phyloP scores from a whole-genome alignment of 2,797 vertebrate genomes.

The Danio albolineatus region DNA sequence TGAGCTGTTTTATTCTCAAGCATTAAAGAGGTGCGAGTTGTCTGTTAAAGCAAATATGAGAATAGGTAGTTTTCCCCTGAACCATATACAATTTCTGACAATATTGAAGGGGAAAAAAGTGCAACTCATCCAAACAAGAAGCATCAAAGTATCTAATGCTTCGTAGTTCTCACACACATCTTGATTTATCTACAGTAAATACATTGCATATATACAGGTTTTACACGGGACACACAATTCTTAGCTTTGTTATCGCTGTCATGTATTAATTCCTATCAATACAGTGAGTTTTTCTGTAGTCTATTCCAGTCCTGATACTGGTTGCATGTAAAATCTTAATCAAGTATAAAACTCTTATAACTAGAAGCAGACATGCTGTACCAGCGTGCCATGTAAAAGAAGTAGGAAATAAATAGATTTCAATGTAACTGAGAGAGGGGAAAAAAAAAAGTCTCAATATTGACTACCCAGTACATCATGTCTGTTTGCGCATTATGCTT shows the following conservation, averaged over 20 bases:
- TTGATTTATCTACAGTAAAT: conserved; percentile 77
- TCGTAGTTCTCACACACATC: conserved; percentile 28
- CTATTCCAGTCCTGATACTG: neutral
- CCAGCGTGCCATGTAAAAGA: conserved; percentile 10
- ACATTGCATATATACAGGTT: conserved; percentile 75
- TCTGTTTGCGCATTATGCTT: neutral
- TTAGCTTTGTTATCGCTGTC: conserved; percentile 49
- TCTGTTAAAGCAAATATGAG: conserved; percentile 9
- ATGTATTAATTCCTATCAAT: conserved; percentile 12
- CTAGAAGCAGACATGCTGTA: conserved; percentile 16
- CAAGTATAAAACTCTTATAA: conserved; percentile 33
- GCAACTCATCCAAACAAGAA: conserved; percentile 19
- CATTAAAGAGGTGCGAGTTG: neutral
- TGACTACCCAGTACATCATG: conserved; percentile 7
- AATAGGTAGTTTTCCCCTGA: neutral
- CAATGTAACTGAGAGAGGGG: neutral
- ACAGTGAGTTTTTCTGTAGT: conserved; percentile 2
- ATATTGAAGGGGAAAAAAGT: neutral
- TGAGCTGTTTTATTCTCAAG: conserved; percentile 26
- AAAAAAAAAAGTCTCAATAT: neutral
- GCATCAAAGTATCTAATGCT: neutral
- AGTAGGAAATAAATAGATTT: conserved; percentile 24
- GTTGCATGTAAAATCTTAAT: neutral
- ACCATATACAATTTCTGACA: neutral
- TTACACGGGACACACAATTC: conserved; percentile 52